Conservation (phyloP, 53 echinoderm and acorn worm species). For the Luidia sarsii region DNA sequence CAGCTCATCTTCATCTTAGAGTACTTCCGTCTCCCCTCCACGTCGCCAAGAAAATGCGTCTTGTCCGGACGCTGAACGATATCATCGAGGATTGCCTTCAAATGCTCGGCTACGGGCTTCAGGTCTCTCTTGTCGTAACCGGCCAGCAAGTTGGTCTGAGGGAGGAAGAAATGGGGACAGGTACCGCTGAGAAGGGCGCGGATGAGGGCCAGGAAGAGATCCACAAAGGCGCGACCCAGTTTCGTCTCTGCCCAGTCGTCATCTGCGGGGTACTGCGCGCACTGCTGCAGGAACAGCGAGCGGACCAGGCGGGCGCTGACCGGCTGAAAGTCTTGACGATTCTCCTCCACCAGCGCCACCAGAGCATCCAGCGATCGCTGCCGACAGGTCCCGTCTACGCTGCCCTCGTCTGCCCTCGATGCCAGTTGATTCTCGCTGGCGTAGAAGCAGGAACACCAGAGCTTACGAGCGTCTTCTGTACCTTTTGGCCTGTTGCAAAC, state of each 20-base stretch:
- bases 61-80: slow-evolving; percentile 82
- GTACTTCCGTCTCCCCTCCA: neutral
- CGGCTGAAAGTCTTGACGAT: slow-evolving; percentile 79
- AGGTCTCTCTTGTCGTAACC: slow-evolving; percentile 53
- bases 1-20: slow-evolving; percentile 15
- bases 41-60: slow-evolving; percentile 67
- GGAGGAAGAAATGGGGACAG: slow-evolving; percentile 77
- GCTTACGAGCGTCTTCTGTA: slow-evolving; percentile 64
- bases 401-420: slow-evolving; percentile 24
- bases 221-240: slow-evolving; percentile 86
- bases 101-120: slow-evolving; percentile 75
- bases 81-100: slow-evolving; percentile 83
- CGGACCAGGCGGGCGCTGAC: slow-evolving; percentile 69
- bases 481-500: slow-evolving; percentile 14
- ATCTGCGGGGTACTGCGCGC: slow-evolving; percentile 86
- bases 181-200: slow-evolving; percentile 43
- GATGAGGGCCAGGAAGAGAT: slow-evolving; percentile 78
- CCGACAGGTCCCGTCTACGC: slow-evolving; percentile 44
- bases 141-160: slow-evolving; percentile 68
- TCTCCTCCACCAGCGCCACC: slow-evolving; percentile 69
- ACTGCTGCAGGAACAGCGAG: slow-evolving; percentile 82
- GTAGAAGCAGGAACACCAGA: slow-evolving; percentile 84
- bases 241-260: slow-evolving; percentile 76
- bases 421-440: slow-evolving; percentile 64
- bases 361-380: slow-evolving; percentile 37